Evolutionary conservation across 1,140 invertebrate species (phyloP).

Genomic region (Diachasma alloeum): DNA sequence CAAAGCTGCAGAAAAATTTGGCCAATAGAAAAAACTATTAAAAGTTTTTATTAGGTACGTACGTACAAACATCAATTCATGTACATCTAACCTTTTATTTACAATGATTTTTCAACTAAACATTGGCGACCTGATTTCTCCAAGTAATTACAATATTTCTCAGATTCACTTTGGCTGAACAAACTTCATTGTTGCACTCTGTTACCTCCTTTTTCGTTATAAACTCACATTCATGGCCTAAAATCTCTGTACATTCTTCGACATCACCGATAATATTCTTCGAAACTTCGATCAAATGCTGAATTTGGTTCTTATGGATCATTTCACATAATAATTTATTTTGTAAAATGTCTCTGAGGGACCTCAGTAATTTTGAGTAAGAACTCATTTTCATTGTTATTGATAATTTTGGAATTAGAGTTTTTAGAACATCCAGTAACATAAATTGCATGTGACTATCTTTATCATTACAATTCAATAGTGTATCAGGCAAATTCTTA

Average conservation of each 20-base stretch:
- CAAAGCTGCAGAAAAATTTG: no score
- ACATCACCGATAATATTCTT: background rate
- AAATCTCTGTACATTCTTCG: background rate
- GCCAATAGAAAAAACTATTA: no score
- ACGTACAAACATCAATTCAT: background rate
- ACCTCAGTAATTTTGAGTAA: background rate
- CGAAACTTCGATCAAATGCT: background rate
- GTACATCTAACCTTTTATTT: background rate
- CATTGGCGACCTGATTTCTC: background rate
- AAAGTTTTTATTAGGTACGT: background rate
- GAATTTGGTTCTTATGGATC: background rate
- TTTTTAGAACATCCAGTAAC: constrained; percentile 29
- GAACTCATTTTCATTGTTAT: background rate
- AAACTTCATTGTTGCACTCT: background rate
- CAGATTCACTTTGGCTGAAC: background rate
- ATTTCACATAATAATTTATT: constrained; percentile 4
- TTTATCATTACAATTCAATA: constrained; percentile 9
- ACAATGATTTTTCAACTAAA: background rate
- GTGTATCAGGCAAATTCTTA: background rate
- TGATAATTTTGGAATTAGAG: constrained; percentile 5
- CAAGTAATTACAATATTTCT: background rate
- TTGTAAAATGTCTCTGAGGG: constrained; percentile 7
- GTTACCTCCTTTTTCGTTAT: background rate
- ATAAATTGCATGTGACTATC: constrained; percentile 22
- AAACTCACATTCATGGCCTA: background rate